phyloP scores from a whole-genome alignment of 2,113 vertebrate species.

The Pterocles gutturalis region DNA sequence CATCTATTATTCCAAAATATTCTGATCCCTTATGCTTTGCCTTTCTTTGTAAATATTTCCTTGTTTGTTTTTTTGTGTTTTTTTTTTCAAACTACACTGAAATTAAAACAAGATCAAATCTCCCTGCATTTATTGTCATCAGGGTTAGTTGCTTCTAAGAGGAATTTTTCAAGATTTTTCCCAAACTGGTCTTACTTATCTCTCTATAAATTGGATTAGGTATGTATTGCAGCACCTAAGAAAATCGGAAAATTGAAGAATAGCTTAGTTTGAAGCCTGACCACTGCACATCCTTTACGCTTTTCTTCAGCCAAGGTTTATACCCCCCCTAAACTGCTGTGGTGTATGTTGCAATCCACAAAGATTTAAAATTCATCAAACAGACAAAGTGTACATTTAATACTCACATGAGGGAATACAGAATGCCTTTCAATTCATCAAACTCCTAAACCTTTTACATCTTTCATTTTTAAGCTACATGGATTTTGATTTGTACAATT shows the following conservation, averaged over 20 bases:
- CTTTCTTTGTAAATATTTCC: neutral
- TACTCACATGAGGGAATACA: slow-evolving; percentile 83
- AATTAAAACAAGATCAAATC: neutral
- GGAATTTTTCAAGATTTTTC: neutral
- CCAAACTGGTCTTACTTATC: neutral
- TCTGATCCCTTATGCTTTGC: neutral
- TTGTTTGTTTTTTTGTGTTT: neutral
- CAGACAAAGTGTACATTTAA: slow-evolving; percentile 86
- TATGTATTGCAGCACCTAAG: neutral
- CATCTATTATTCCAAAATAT: slow-evolving; percentile 29
- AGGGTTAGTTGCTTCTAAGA: neutral
- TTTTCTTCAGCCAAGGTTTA: slow-evolving; percentile 58
- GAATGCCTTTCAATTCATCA: slow-evolving; percentile 85
- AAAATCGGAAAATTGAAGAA: neutral
- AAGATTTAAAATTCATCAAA: slow-evolving; percentile 84
- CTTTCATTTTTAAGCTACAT: slow-evolving; percentile 88
- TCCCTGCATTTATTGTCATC: neutral
- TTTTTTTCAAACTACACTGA: neutral
- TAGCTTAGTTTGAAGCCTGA: slow-evolving; percentile 27
- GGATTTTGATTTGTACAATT: slow-evolving; percentile 89
- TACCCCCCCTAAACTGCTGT: slow-evolving; percentile 54
- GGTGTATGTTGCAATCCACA: slow-evolving; percentile 61
- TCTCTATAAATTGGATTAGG: neutral
- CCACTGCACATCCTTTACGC: neutral
- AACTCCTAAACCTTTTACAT: slow-evolving; percentile 86